These are phyloP conservation scores for Actinernus sp. DNA, from an alignment of 92 coral and sea anemone genomes.

Conservation along the genomic window DNA sequence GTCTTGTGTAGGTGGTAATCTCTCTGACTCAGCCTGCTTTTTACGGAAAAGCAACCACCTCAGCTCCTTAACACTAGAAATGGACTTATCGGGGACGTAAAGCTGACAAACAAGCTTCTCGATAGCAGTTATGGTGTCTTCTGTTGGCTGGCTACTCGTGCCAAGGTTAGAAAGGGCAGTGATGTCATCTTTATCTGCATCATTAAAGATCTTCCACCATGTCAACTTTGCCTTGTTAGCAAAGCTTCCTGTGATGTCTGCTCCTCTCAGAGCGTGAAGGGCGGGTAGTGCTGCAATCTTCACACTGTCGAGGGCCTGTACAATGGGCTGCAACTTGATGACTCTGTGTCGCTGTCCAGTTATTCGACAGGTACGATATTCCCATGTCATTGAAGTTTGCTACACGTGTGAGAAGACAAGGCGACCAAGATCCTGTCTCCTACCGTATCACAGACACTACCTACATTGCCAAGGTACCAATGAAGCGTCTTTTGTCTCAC, in stretches of 20 bases:
- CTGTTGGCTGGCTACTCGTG: constrained; percentile 1
- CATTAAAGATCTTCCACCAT: constrained; percentile 18
- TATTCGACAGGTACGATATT: no score
- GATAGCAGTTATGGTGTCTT: neutral
- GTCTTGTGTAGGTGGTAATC: constrained; percentile 40
- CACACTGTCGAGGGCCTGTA: constrained; percentile 21
- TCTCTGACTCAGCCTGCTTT: constrained; percentile 39
- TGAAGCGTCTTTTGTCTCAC: no score
- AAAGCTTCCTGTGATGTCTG: constrained; percentile 7
- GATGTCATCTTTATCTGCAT: constrained; percentile 15
- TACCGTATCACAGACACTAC: no score
- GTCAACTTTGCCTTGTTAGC: constrained; percentile 6
- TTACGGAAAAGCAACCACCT: constrained; percentile 39
- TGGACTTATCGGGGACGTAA: neutral
- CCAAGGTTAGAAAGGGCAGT: constrained; percentile 29
- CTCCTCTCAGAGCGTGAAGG: constrained; percentile 27
- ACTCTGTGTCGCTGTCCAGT: constrained; percentile 8
- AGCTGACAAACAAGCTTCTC: constrained; percentile 56
- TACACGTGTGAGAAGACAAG: no score
- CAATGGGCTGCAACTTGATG: constrained; percentile 21
- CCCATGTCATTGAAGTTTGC: no score
- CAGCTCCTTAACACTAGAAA: constrained; percentile 14
- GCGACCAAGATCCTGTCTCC: no score
- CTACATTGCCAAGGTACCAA: no score
- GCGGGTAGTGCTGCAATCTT: constrained; percentile 29